Evolutionary conservation across 2,888 invertebrate genomes (phyloP), one percentile per base, ranked within the genome.

Genomic region (Dynastes tityus): DNA sequence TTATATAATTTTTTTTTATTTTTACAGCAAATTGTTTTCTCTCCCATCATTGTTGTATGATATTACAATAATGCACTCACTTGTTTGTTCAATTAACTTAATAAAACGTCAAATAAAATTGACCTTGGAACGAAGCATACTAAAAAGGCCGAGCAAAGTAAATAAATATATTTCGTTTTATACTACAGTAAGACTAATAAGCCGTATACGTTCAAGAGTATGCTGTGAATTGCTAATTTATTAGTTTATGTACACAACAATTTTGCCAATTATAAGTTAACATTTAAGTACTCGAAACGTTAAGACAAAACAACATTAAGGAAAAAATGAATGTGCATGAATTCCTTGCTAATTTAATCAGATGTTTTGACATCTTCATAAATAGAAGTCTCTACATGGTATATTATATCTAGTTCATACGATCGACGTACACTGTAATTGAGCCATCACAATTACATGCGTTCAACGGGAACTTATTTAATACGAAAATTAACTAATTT

Each of bases 81-180:
- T 68, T 51, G 68, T 68, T 68, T 51, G 68, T 51, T 11, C 68
- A 68, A 40, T 68, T 6, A 51, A 51, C 27, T 68, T 68, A 68
- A 68, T 68, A 68, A 68, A 68, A 68, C 68, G 22, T 49, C 68
- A 68, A 68, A 68, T 51, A 68, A 68, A 68, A 68, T 68, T 68
- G 68, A 68, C 68, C 68, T 68, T 68, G 68, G 13, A 16, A 2
- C 22, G 16, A 2, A 45, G 55, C 8, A 22, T 2, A 67, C 11
- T 40, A 16, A 67, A 45, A 11, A n/a, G 16, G 5, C 45, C 22
- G 8, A 67, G 45, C 22, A 40, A 65, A 65, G 40, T 37, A 65
- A 16, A 63, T 45, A 45, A 45, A 45, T 45, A 45, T 45, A 45
- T 45, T 11, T 45, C 45, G 45, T 45, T 45, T 45, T 11, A 45